Base-by-base conservation (phyloP, 2,113 vertebrate species). In the Gymnogyps californianus region DNA sequence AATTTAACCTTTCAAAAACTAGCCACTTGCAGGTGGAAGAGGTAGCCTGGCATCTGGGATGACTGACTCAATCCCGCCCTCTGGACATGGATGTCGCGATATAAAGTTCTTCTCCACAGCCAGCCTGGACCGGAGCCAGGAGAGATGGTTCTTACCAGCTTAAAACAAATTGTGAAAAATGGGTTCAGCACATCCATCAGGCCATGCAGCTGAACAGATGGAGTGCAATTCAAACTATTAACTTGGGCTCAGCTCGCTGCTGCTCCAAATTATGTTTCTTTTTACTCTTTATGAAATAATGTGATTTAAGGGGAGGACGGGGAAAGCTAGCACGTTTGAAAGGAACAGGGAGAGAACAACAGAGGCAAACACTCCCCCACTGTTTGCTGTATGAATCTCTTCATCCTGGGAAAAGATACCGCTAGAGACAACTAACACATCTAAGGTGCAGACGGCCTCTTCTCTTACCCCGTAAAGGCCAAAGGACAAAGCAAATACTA, bases 161-260 rank as follows among this genome's bases (percentile, higher is more conserved):
- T 95, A 97, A 97, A 97, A 97, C 97, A 97, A 98, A 98, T 90
- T 91, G 97, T 98, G 97, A 98, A 98, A 98, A 98, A 98, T 95
- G 96, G 90, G 97, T 93, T 98, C 96, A 92, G 94, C 94, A 94
- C 89, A 97, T 96, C 98, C 97, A 96, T 95, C 97, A 97, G 97
- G 97, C 97, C 97, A 72, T 62, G 85, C 94, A 97, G 94, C 95
- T 91, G 97, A 98, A 98, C 98, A 98, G 98, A 98, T 98, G 98
- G 96, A 97, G 84, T n/a, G 80, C 96, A 96, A 94, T 98, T 98
- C 97, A 97, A 98, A 97, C 98, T 96, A 98, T 98, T 97, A 98
- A 97, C 96, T 97, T 92, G 96, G 95, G 95, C 96, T 98, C 96
- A 92, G 96, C 91, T 97, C 47, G 31, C 92, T 96, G 96, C 93